phyloP scores from a whole-genome alignment of 2,797 vertebrate genomes.

The Myiotriccus ornatus region DNA sequence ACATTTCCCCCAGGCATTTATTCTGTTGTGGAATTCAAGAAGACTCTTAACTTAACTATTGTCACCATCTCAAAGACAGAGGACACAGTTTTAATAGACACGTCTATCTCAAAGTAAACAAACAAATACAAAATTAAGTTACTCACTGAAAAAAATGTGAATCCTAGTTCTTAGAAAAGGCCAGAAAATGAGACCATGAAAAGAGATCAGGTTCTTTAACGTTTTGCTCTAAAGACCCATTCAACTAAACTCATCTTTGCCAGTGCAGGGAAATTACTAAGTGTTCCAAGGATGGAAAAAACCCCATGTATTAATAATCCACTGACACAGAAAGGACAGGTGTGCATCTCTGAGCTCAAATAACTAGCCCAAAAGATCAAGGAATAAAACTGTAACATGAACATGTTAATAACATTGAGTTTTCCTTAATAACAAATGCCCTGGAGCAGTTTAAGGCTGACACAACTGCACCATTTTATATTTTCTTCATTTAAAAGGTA shows the following conservation, averaged over 20 bases:
- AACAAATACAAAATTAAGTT: neutral
- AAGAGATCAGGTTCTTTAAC: neutral
- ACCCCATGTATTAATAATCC: neutral
- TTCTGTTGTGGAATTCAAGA: neutral
- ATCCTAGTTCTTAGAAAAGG: neutral
- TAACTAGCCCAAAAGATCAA: conserved; percentile 27
- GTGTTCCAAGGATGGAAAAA: neutral
- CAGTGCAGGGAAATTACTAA: neutral
- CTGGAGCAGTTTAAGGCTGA: neutral
- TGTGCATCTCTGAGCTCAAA: conserved; percentile 14
- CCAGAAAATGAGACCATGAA: neutral
- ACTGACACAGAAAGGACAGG: conserved; percentile 45
- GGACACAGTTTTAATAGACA: neutral
- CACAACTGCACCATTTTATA: neutral
- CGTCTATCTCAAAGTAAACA: neutral
- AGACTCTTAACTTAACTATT: neutral
- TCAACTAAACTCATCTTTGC: neutral
- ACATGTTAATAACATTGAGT: neutral
- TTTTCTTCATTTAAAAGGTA: conserved; percentile 18
- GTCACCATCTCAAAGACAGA: neutral
- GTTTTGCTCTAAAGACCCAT: neutral
- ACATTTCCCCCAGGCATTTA: neutral
- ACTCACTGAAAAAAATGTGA: neutral
- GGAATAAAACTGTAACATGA: conserved; percentile 3
- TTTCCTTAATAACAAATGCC: conserved; percentile 37